Evolutionary conservation across 2,797 vertebrate species (phyloP).

Genomic region (Sebastes taczanowskii): DNA sequence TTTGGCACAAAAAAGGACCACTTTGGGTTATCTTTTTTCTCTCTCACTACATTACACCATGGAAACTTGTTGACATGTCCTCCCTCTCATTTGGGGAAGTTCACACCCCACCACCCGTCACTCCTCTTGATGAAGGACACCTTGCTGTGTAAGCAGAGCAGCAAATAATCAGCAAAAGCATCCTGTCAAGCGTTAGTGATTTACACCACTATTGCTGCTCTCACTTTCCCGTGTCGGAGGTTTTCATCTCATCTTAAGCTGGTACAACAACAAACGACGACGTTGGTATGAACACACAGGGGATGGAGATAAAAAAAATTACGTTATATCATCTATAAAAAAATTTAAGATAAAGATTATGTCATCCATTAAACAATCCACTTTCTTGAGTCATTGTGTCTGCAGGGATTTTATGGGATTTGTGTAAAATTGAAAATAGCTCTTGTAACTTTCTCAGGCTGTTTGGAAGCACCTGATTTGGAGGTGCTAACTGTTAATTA

Average conservation of each 20-base stretch:
- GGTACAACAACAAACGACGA: neutral
- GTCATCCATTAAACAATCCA: conserved; percentile 2
- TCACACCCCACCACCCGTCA: neutral
- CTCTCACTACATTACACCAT: neutral
- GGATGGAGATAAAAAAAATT: neutral
- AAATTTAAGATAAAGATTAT: neutral
- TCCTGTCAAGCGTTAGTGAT: neutral
- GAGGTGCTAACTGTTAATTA: conserved; percentile 49
- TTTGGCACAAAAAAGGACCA: neutral
- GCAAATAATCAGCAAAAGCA: neutral
- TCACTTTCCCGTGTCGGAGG: neutral
- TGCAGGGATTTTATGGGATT: conserved; percentile 34
- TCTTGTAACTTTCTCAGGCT: conserved; percentile 48
- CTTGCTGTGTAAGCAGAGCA: conserved; percentile 8
- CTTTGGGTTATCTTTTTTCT: neutral
- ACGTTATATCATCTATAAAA: neutral
- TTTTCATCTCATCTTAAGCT: neutral
- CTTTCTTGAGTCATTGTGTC: neutral
- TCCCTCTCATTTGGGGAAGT: neutral
- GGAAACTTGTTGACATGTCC: neutral
- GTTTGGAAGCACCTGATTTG: conserved; percentile 47
- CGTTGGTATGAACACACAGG: no score
- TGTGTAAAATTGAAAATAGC: conserved; percentile 60
- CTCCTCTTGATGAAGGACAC: conserved; percentile 22
- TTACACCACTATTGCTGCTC: neutral